Conservation (phyloP, 1,140 invertebrate genomes). For the Zaprionus ornatus region DNA sequence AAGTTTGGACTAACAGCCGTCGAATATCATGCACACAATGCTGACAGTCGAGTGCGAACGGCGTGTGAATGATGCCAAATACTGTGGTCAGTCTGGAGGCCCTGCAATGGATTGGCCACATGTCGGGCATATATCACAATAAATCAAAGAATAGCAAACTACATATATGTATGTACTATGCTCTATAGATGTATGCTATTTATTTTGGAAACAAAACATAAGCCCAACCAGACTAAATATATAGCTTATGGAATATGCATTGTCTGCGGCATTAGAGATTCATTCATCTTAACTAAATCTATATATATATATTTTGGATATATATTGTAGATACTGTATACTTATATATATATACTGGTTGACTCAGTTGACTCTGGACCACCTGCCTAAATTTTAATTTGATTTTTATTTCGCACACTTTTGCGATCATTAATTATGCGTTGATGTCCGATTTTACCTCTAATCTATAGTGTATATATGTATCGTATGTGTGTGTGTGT, state of each 20-base stretch:
- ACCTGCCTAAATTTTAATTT: slow-evolving; percentile 59
- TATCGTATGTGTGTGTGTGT: slow-evolving; percentile 8
- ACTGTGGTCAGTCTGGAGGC: slow-evolving; percentile 17
- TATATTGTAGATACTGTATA: slow-evolving; percentile 13
- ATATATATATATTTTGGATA: slow-evolving; percentile 4
- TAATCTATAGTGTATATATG: slow-evolving; percentile 16
- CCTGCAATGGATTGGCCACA: slow-evolving; percentile 31
- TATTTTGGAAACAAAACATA: slow-evolving; percentile 47
- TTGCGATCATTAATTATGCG: slow-evolving; percentile 38
- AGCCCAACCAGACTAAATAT: slow-evolving; percentile 33
- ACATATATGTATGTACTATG: slow-evolving; percentile 18
- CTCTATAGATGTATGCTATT: slow-evolving; percentile 4
- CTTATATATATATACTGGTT: slow-evolving; percentile 5
- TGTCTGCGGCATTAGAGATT: slow-evolving; percentile 60
- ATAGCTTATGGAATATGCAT: slow-evolving; percentile 33
- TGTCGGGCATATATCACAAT: slow-evolving; percentile 67
- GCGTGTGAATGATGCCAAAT: slow-evolving; percentile 58
- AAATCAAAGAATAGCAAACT: slow-evolving; percentile 57
- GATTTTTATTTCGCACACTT: slow-evolving; percentile 27
- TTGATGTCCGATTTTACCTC: slow-evolving; percentile 31
- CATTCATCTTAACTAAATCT: slow-evolving; percentile 53
- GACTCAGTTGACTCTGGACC: slow-evolving; percentile 38
- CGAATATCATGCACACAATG: slow-evolving; percentile 47
- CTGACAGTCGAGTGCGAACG: slow-evolving; percentile 13
- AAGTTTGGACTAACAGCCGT: slow-evolving; percentile 10